Percentiles rank a stretch among this genome's conserved stretches.
Evolutionary conservation across 2,888 invertebrate genomes (phyloP).

Genomic region (Leptinotarsa peninsularis): DNA sequence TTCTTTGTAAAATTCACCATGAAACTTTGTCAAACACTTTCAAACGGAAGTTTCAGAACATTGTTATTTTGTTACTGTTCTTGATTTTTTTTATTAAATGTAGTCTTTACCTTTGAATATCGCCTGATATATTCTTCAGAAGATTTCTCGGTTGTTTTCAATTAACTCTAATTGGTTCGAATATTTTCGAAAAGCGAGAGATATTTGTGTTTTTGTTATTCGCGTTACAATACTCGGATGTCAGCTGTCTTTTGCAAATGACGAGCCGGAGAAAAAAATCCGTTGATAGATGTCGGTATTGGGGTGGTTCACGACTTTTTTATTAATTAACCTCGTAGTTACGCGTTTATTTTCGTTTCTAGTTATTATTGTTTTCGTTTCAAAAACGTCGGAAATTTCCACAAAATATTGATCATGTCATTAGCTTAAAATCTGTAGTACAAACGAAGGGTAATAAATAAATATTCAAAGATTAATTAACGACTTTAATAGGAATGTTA

Average conservation of each 20-base stretch:
- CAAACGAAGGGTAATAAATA: too few species aligned
- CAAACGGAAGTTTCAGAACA: too few species aligned
- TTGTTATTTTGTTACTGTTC: not conserved
- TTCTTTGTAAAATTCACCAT: too few species aligned
- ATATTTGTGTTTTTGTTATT: not conserved
- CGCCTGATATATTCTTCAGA: too few species aligned
- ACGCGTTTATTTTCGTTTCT: constrained; percentile 1
- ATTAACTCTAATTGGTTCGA: not conserved
- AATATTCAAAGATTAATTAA: too few species aligned
- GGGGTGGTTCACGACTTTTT: not conserved
- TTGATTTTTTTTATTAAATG: not conserved
- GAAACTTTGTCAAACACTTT: too few species aligned
- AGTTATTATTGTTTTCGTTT: not conserved
- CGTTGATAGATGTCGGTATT: constrained; percentile 3
- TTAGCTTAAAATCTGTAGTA: not conserved
- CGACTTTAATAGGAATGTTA: too few species aligned
- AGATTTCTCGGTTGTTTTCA: not conserved
- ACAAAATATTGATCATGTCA: not conserved
- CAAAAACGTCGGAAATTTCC: not conserved
- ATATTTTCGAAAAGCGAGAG: not conserved
- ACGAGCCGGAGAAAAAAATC: not conserved
- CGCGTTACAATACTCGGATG: not conserved
- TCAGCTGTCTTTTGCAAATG: constrained; percentile 1
- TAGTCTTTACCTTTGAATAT: not conserved
- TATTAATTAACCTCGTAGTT: not conserved